Evolutionary conservation across 2,888 invertebrate species (phyloP), one percentile per base, ranked within the genome.

Genomic region (Pandemis cinnamomeana): DNA sequence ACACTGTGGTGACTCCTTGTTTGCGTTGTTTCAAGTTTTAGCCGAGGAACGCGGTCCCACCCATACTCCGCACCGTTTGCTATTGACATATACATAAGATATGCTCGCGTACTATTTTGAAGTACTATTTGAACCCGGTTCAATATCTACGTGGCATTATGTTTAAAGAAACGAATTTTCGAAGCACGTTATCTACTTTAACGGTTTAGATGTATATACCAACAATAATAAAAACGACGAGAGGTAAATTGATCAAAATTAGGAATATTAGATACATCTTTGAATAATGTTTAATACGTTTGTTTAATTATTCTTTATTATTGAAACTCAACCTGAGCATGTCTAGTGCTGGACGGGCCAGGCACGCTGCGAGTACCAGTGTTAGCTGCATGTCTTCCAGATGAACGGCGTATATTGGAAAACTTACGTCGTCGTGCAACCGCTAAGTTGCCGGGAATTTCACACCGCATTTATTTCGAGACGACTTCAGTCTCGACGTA

Each of bases 401-500:
- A 27, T 58, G 58, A 58, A 11, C 58, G 27, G 58, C 58, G 58
- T 58, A 58, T 58, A 58, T 58, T 58, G 58, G 58, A 58, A 58
- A 58, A 58, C 58, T 58, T 58, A 58, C 58, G 58, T 58, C 58
- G 27, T 10, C 27, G 58, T 58, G 58, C 58, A 58, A 10, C 58
- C 58, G 58, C 58, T 20, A 10, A 58, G 58, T 58, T 58, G 58
- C 11, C 27, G 5, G 58, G 58, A 58, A 58, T 58, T 58, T 58
- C 58, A 58, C 58, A 58, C 58, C 20, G 58, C 58, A 58, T 58
- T 58, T 58, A 58, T 58, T 27, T 58, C 58, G 27, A 20, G 58
- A 58, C 58, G 27, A 58, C 27, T 36, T 36, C 27, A 27, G 27
- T 58, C 58, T 10, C 27, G 58, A 27, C 58, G 11, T 27, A 58